Base-by-base conservation (phyloP, 2,888 invertebrate species). In the Melanargia galathea region DNA sequence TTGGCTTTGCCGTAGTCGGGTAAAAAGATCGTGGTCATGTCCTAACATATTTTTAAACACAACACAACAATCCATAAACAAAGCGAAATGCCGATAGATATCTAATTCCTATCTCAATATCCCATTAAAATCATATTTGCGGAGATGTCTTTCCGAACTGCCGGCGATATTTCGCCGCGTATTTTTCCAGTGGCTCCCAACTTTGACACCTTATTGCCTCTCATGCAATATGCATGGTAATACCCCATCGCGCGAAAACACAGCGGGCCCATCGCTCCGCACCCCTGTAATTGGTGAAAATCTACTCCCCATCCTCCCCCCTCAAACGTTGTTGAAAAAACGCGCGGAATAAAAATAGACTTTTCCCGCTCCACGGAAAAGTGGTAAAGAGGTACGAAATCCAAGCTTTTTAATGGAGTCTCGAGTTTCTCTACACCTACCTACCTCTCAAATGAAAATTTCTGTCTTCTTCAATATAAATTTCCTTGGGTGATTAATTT, bases 181-280 rank as follows among this genome's bases (percentile, higher is more conserved):
- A 74, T 77, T 78, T 77, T 79, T 78, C 75, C 73, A 69, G 70
- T 71, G 71, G 72, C 74, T 70, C 73, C 74, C 71, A 75, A 81
- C 77, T 83, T 84, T 82, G 82, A 82, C 85, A 82, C 79, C 80
- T 82, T 86, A 86, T 86, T 83, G 81, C 76, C 70, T 70, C 83
- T 86, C 86, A 86, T 87, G 86, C 83, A 87, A 86, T 87, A 87
- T 87, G 84, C 86, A 87, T 87, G 84, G 78, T 82, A 79, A 84
- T 83, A 81, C 81, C 76, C 77, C 75, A 76, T 73, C 75, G 67
- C 57, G 59, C 60, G 73, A 77, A 80, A 79, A 81, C 74, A 78
- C 70, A 71, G 69, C 61, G 65, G 67, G 64, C 67, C 72, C 69
- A 70, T 69, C 59, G 59, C 30, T 51, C 26, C 75, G 67, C 70